Base-by-base conservation (phyloP, 2,888 invertebrate species). In the Rhynchonema sp. region DNA sequence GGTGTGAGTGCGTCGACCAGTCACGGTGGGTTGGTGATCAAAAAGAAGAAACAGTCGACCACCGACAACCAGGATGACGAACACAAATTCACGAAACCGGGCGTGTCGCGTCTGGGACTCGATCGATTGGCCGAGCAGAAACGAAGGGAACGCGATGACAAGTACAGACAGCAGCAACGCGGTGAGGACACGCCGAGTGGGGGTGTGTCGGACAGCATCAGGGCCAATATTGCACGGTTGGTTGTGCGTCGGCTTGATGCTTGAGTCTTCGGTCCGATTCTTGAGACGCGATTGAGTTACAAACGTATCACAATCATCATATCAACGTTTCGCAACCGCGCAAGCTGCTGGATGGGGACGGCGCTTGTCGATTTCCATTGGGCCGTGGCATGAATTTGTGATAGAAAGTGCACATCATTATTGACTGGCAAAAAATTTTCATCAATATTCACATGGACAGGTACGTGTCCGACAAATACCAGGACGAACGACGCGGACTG, bases 71-170 rank as follows among this genome's bases (percentile, higher is more conserved):
- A 49, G n/a, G 20, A n/a, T 20, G 20, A 49, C 49, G 49, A 49
- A n/a, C n/a, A 20, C 49, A 49, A 49, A n/a, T n/a, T 13, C n/a
- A n/a, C n/a, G 20, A 13, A 13, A 3, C n/a, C n/a, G n/a, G 49
- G 46, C 25, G 58, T 23, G 1, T 75, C 74, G 1, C 56, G 71
- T 20, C 64, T 74, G 25, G 75, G 75, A 0, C 62, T 75, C 38
- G 75, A 75, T 62, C 69, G 65, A 63, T 64, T 75, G 28, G 75
- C 74, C 26, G 71, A 69, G 2, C 67, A 65, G 3, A 74, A 74
- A 61, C 64, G 74, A n/a, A n/a, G n/a, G n/a, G n/a, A n/a, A n/a
- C n/a, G n/a, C n/a, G n/a, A 55, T 28, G 49, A 53, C 22, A 6
- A 53, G 26, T 2, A 54, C 54, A 27, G 27, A 27, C 54, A 6